These are phyloP conservation scores for Adela reaumurella DNA, from an alignment of 2,888 invertebrate genomes.

Conservation along the genomic window DNA sequence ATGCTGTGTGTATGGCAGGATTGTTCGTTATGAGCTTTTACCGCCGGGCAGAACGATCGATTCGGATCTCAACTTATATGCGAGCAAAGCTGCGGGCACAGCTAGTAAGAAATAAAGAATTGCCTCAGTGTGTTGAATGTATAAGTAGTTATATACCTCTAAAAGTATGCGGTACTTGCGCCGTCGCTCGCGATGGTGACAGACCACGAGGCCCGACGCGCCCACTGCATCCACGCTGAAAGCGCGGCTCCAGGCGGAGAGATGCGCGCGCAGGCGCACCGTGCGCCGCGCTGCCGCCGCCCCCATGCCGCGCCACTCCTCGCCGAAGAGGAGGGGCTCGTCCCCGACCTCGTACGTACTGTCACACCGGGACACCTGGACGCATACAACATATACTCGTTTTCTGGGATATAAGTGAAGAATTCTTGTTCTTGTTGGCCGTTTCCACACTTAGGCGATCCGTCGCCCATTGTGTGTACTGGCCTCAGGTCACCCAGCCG, in stretches of 20 bases:
- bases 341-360: slow-evolving; percentile 52
- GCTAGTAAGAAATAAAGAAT: too few relatives aligned
- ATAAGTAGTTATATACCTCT: slow-evolving; percentile 39
- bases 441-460: too few relatives aligned
- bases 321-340: slow-evolving; percentile 66
- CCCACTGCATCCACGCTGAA: slow-evolving; percentile 67
- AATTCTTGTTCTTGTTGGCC: too few relatives aligned
- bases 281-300: slow-evolving; percentile 14
- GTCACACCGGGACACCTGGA: slow-evolving; percentile 61
- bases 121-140: too few relatives aligned
- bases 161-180: slow-evolving; percentile 71
- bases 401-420: too few relatives aligned
- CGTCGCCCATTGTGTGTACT: too few relatives aligned
- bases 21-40: too few relatives aligned
- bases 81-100: too few relatives aligned
- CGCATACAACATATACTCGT: slow-evolving; percentile 3
- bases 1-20: too few relatives aligned
- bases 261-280: slow-evolving; percentile 24
- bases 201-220: slow-evolving; percentile 71
- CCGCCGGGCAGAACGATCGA: too few relatives aligned
- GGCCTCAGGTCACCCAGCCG: too few relatives aligned
- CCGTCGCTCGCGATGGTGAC: slow-evolving; percentile 66
- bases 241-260: slow-evolving; percentile 29
- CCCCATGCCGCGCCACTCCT: slow-evolving; percentile 35
- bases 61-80: too few relatives aligned